Evolutionary conservation across 2,888 invertebrate species (phyloP), one percentile per base, ranked within the genome.

Genomic region (Hesperia comma): DNA sequence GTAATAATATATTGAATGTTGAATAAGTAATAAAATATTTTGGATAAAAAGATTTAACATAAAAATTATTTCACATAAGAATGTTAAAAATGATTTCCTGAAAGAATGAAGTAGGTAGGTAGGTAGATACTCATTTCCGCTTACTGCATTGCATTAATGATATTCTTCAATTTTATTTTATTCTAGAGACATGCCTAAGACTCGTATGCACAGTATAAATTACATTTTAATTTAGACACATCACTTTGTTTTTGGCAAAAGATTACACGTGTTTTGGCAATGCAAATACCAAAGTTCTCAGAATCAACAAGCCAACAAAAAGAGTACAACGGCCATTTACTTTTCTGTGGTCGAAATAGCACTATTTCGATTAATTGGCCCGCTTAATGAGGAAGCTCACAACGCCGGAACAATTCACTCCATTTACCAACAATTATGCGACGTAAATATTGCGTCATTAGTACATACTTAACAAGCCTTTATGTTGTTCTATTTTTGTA

Each of bases 311-410:
- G 32, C 53, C 46, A 19, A 55, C 32, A 41, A 21, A 49, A 67
- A 60, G 37, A 37, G 54, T 43, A 54, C 37, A 53, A 54, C 57
- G 51, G 57, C 37, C 58, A 81, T 89, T 90, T 84, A 85, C 85
- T 83, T 82, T 83, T 80, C 81, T 77, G 78, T 80, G 75, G 78
- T 81, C 84, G 75, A 79, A 88, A 89, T 84, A 84, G 84, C 82
- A 74, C 70, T 70, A 73, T 69, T 72, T 74, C 78, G 73, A 78
- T 82, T 92, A 92, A 92, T 92, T 92, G 91, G 82, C 84, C 74
- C 74, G 78, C 72, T 81, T 92, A 92, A 92, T 92, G 92, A 92
- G 92, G 92, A 92, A 85, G 87, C 90, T 84, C 87, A 86, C 90
- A 81, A 79, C 83, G 81, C 86, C 91, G 92, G 92, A 92, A 91